Base-by-base conservation (phyloP, 2,113 vertebrate species). In the Ovibos moschatus region DNA sequence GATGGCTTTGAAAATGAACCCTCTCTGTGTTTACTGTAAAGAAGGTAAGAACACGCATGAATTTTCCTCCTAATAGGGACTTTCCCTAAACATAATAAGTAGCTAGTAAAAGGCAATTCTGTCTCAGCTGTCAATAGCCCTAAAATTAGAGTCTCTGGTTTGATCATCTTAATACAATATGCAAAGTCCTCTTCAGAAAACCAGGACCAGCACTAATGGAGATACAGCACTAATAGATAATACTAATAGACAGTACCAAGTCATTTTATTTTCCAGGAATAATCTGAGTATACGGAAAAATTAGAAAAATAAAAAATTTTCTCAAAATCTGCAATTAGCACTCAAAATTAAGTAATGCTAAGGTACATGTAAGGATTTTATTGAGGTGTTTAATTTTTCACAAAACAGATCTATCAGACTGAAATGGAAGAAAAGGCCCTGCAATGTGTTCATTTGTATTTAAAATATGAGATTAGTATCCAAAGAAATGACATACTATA, bases 81-180 rank as follows among this genome's bases (percentile, higher is more conserved):
- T 98, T 92, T 43, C 94, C 89, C 93, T 76, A 95, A 99, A 99
- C 98, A 98, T 96, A 99, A 97, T 98, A 98, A 98, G 98, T 98
- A 98, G 94, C 95, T 98, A 62, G 51, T 97, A 96, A 98, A 98
- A 98, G 95, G 87, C 89, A 95, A 91, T 95, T 95, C 94, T 95
- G 88, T 97, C 97, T 98, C 82, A 98, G 97, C 98, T 98, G 97
- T 98, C 98, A 98, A 97, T 97, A 98, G 95, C 78, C 97, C 97
- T 76, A 6, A 98, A 98, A 98, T 97, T 97, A 96, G 90, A 97
- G 91, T 96, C 91, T 96, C 91, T 83, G 88, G 78, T 96, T 97
- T 98, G 97, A 98, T 98, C 96, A 95, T 83, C 93, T 98, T 98
- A 98, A 96, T 97, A 97, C 91, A 93, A 97, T 87, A 97, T 95